Conservation (phyloP, 2,888 invertebrate genomes). For the Apodemia duryi region DNA sequence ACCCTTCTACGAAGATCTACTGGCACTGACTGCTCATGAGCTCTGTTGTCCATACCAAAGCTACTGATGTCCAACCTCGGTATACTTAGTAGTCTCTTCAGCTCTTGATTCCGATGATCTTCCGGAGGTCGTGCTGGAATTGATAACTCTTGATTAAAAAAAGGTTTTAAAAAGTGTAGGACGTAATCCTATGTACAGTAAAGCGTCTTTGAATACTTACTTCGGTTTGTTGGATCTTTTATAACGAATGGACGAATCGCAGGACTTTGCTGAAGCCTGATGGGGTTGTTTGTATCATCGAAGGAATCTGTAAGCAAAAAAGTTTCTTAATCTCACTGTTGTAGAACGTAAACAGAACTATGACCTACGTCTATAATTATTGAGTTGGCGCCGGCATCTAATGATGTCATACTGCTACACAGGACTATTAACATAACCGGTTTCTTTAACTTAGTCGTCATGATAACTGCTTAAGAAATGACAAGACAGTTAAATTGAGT, state of each 20-base stretch:
- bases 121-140: neutral
- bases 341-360: constrained; percentile 9
- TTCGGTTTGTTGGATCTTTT: constrained; percentile 6
- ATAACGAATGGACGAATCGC: constrained; percentile 2
- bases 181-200: neutral
- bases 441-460: neutral
- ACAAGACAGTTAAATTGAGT: neutral
- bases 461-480: neutral
- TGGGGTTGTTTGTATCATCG: constrained; percentile 5
- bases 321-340: neutral
- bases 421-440: neutral
- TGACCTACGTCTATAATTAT: constrained; percentile 8
- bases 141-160: neutral
- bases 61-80: neutral
- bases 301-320: constrained; percentile 8
- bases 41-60: neutral
- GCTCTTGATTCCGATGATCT: neutral
- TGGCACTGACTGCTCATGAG: neutral
- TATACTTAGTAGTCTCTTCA: neutral
- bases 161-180: neutral
- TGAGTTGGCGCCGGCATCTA: neutral
- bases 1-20: constrained; percentile 1
- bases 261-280: constrained; percentile 7
- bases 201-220: neutral
- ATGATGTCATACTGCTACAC: neutral